Percentiles rank a stretch among this genome's conserved stretches.
phyloP scores from a whole-genome alignment of 2,113 vertebrate species.

The Butorides virescens region DNA sequence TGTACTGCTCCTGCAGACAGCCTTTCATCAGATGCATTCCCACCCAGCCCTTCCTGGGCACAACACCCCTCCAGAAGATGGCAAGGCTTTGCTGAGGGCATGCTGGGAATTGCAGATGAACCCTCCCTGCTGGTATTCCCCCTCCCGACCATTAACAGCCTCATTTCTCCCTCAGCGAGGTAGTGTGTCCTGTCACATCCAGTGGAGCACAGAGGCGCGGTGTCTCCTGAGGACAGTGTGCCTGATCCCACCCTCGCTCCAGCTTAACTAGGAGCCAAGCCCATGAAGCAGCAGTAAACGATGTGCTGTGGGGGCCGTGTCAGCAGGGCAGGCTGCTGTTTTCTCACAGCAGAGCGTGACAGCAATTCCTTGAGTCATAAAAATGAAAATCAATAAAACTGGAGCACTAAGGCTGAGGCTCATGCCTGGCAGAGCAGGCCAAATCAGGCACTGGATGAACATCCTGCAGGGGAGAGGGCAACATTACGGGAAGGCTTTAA shows the following conservation, averaged over 20 bases:
- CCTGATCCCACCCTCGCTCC: not conserved
- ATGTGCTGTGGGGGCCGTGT: not conserved
- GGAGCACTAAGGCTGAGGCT: not conserved
- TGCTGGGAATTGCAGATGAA: not conserved
- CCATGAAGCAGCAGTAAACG: not conserved
- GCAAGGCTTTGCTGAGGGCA: not conserved
- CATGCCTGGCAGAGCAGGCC: not conserved
- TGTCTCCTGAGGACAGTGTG: not conserved
- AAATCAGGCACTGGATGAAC: not conserved
- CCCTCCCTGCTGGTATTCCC: not conserved
- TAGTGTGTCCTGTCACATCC: not conserved
- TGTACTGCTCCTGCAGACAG: fast-evolving
- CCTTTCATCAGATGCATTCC: too few relatives aligned
- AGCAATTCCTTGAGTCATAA: not conserved
- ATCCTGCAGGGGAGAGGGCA: not conserved
- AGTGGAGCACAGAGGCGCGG: not conserved
- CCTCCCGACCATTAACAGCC: not conserved
- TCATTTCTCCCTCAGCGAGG: not conserved
- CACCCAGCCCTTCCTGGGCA: not conserved
- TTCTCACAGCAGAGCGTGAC: not conserved
- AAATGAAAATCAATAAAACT: not conserved
- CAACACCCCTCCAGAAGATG: not conserved
- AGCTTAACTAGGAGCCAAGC: not conserved
- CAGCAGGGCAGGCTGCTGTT: not conserved
- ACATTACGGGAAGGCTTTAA: not conserved